These are phyloP conservation scores for Lepidocolaptes lacrymiger DNA, from an alignment of 2,797 vertebrate species.

Conservation along the genomic window DNA sequence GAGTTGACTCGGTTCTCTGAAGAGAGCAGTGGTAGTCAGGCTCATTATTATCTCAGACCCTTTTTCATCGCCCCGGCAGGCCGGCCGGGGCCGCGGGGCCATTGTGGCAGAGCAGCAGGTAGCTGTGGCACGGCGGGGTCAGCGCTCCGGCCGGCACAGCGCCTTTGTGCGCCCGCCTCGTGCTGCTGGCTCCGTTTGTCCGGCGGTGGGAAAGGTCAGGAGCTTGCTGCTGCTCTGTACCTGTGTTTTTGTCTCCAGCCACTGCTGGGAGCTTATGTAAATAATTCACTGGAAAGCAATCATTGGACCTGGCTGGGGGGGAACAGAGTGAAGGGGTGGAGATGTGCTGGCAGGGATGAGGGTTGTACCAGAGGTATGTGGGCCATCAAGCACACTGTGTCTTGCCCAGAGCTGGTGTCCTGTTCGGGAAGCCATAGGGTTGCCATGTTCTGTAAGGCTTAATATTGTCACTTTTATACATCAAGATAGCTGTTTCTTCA, in stretches of 20 bases:
- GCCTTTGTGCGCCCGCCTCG: conserved; percentile 83
- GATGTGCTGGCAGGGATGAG: background rate
- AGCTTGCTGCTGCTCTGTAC: conserved; percentile 79
- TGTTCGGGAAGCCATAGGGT: background rate
- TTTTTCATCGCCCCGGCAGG: conserved; percentile 78
- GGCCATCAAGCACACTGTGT: fast-evolving
- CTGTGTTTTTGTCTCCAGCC: conserved; percentile 78
- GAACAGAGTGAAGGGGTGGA: background rate
- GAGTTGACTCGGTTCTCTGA: conserved; percentile 79
- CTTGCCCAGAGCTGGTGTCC: background rate
- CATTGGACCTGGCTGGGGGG: fast-evolving
- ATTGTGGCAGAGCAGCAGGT: conserved; percentile 94
- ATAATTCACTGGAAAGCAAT: conserved; percentile 51
- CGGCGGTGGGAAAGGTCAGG: conserved; percentile 86
- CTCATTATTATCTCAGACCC: conserved; percentile 85
- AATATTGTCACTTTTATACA: background rate
- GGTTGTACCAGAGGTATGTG: background rate
- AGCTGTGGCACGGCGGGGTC: conserved; percentile 81
- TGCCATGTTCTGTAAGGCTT: background rate
- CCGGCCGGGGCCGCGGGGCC: conserved; percentile 79
- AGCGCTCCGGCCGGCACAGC: conserved; percentile 74
- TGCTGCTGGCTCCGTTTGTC: conserved; percentile 74
- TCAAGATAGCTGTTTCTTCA: background rate
- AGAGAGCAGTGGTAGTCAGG: conserved; percentile 86
- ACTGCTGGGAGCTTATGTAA: conserved; percentile 48